Percentiles rank a stretch among this genome's conserved stretches.
phyloP scores from a whole-genome alignment of 2,888 invertebrate species.

The Eutolmus rufibarbis region DNA sequence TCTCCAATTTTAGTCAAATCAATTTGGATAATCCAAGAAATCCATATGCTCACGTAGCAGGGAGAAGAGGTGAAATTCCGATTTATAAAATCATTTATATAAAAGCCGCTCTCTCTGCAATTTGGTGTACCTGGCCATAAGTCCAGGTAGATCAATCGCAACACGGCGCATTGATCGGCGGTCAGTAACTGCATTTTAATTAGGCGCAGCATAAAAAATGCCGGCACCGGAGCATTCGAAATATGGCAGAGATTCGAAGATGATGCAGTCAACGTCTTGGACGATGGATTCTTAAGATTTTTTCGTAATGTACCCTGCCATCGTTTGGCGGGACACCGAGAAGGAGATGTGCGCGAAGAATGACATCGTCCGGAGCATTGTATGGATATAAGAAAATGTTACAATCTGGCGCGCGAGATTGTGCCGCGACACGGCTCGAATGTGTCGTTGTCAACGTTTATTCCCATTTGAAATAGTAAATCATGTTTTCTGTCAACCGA shows the following conservation, averaged over 20 bases:
- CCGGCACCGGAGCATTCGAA: background rate
- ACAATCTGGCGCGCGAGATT: background rate
- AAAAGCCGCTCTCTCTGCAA: background rate
- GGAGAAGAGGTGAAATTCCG: slow-evolving; percentile 4
- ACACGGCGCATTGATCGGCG: background rate
- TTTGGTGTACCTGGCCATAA: background rate
- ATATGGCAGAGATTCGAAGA: background rate
- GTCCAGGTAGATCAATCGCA: background rate
- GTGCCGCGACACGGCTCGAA: background rate
- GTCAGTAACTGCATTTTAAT: slow-evolving; percentile 12
- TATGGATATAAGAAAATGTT: background rate
- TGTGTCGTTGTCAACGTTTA: background rate
- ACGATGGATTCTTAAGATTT: background rate
- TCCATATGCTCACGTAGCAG: background rate
- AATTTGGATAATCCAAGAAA: background rate
- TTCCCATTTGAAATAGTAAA: slow-evolving; percentile 6
- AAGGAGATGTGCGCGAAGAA: slow-evolving; percentile 4
- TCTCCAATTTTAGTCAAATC: slow-evolving; percentile 5
- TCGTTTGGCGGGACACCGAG: background rate
- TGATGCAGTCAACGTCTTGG: background rate
- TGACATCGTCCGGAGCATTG: background rate
- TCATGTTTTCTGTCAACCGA: slow-evolving; percentile 8
- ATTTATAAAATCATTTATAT: background rate
- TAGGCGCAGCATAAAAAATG: background rate
- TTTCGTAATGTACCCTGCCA: background rate